Evolutionary conservation across 2,797 vertebrate genomes (phyloP).

Genomic region (Rhinatrema bivittatum): DNA sequence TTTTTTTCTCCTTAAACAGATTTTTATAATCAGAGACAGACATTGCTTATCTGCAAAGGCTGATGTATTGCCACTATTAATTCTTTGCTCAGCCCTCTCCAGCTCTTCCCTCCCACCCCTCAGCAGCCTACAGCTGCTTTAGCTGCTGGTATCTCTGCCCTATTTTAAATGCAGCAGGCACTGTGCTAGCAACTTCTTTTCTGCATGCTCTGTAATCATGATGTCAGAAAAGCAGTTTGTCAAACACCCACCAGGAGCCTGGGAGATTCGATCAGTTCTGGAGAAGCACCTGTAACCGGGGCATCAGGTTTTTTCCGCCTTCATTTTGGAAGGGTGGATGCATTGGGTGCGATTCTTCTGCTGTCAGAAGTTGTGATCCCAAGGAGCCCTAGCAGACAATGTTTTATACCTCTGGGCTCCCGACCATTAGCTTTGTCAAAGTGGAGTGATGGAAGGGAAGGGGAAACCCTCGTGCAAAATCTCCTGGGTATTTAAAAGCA

Average conservation of each 20-base stretch:
- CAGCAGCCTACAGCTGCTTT: slow-evolving; percentile 6
- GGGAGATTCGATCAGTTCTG: neutral
- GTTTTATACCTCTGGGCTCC: too few relatives aligned
- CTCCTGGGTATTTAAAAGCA: too few relatives aligned
- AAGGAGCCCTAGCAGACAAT: too few relatives aligned
- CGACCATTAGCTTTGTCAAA: too few relatives aligned
- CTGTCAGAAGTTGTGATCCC: too few relatives aligned
- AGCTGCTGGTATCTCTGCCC: neutral
- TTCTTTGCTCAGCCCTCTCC: too few relatives aligned
- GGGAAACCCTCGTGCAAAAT: too few relatives aligned
- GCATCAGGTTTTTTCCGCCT: rapidly evolving
- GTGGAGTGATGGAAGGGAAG: too few relatives aligned
- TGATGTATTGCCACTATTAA: too few relatives aligned
- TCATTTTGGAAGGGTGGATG: neutral
- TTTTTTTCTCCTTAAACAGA: too few relatives aligned
- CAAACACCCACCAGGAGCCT: slow-evolving; percentile 17
- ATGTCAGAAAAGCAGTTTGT: slow-evolving; percentile 26
- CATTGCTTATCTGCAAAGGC: too few relatives aligned
- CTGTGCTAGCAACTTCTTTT: slow-evolving; percentile 8
- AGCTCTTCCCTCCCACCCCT: neutral
- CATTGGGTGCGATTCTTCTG: neutral
- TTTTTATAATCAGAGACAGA: too few relatives aligned
- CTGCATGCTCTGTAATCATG: slow-evolving; percentile 28
- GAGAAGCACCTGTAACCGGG: slow-evolving; percentile 13
- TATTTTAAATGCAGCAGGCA: slow-evolving; percentile 19